These are phyloP conservation scores for Pterocles gutturalis DNA, from an alignment of 2,113 vertebrate genomes.

Conservation along the genomic window DNA sequence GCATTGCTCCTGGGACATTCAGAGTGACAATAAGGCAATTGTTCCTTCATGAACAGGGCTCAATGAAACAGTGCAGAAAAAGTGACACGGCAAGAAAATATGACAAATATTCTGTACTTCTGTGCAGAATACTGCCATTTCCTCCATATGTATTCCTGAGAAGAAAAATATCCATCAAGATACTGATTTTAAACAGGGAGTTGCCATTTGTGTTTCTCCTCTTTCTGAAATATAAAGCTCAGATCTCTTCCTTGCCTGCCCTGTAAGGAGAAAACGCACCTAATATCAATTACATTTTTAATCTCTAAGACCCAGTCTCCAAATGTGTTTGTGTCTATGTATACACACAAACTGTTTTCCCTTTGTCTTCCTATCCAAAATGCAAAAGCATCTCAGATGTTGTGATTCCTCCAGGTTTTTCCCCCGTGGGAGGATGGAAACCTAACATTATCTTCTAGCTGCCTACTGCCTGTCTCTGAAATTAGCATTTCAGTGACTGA, in stretches of 20 bases:
- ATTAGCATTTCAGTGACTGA: conserved; percentile 73
- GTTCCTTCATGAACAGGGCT: conserved; percentile 58
- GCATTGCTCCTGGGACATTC: conserved; percentile 51
- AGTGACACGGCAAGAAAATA: conserved; percentile 38
- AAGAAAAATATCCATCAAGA: conserved; percentile 55
- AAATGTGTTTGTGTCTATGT: conserved; percentile 36
- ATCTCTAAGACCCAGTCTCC: conserved; percentile 60
- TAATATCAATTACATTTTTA: conserved; percentile 72
- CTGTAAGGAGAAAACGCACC: conserved; percentile 47
- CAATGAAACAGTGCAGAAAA: conserved; percentile 30
- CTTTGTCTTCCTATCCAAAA: conserved; percentile 75
- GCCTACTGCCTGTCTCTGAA: conserved; percentile 74
- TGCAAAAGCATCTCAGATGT: conserved; percentile 65
- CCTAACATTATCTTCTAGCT: conserved; percentile 77
- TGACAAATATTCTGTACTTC: conserved; percentile 50
- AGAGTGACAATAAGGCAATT: conserved; percentile 61
- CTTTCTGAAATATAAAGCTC: conserved; percentile 47
- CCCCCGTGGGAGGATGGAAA: conserved; percentile 64
- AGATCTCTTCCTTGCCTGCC: neutral
- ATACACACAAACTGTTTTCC: conserved; percentile 41
- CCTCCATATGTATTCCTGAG: conserved; percentile 40
- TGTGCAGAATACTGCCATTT: neutral
- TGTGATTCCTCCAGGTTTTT: conserved; percentile 70
- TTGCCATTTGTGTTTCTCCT: conserved; percentile 34
- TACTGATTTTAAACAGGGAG: conserved; percentile 61